These are phyloP conservation scores for zebrafish (Danio rerio) DNA, from an alignment of 2,113 vertebrate genomes.

Conservation along the genomic window DNA sequence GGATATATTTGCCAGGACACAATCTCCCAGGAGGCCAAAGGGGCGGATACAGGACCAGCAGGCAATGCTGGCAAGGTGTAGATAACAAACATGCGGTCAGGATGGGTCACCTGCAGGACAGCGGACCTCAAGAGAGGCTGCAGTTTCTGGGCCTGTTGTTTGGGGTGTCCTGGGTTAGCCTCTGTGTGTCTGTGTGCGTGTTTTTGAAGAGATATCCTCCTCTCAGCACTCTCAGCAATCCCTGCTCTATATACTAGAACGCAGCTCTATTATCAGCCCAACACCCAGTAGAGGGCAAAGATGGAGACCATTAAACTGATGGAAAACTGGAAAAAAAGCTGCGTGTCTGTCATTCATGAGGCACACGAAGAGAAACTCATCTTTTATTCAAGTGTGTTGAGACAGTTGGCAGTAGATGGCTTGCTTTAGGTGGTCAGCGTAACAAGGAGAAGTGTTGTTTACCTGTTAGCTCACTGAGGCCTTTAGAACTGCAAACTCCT, in stretches of 20 bases:
- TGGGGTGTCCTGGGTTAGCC: background rate
- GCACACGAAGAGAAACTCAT: background rate
- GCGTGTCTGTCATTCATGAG: background rate
- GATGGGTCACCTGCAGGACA: slow-evolving; percentile 11
- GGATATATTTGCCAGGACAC: slow-evolving; percentile 63
- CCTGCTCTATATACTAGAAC: background rate
- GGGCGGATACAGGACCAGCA: slow-evolving; percentile 16
- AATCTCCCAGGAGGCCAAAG: slow-evolving; percentile 56
- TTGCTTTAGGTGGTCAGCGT: background rate
- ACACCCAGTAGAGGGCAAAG: background rate
- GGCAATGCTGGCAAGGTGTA: slow-evolving; percentile 48
- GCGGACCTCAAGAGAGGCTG: background rate
- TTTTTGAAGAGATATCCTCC: background rate
- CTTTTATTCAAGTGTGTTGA: background rate
- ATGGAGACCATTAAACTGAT: background rate
- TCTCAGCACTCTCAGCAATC: background rate
- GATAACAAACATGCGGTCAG: slow-evolving; percentile 34
- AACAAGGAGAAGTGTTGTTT: slow-evolving; percentile 31
- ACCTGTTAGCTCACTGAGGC: slow-evolving; percentile 28
- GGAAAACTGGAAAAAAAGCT: background rate
- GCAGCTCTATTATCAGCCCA: background rate
- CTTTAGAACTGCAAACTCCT: background rate
- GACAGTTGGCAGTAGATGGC: slow-evolving; percentile 12
- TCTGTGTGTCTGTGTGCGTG: slow-evolving; percentile 1
- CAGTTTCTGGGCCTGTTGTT: background rate